Conservation (phyloP, 2,797 vertebrate species). For the Tamandua tetradactyla region DNA sequence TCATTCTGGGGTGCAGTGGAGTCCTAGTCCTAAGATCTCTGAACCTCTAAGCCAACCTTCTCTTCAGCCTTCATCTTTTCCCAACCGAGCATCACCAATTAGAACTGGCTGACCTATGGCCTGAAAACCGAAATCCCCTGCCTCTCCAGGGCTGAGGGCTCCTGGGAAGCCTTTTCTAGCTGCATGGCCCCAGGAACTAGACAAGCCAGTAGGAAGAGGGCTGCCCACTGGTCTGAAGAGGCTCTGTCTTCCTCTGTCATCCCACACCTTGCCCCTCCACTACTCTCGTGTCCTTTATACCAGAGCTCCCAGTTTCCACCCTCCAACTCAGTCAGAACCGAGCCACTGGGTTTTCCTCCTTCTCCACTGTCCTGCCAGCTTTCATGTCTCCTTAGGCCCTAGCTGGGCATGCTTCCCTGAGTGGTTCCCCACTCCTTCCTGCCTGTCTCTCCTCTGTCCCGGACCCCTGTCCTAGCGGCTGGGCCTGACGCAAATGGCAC, state of each 20-base stretch:
- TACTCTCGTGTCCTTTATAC: not conserved
- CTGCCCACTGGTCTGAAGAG: not conserved
- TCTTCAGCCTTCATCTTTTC: not conserved
- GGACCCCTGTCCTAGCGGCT: not conserved
- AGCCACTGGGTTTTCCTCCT: not conserved
- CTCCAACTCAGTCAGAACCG: no score
- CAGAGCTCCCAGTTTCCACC: not conserved
- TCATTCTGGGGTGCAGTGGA: not conserved
- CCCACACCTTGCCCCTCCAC: not conserved
- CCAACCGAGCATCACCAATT: not conserved
- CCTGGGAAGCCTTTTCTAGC: not conserved
- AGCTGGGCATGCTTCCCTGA: not conserved
- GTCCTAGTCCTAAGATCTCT: not conserved
- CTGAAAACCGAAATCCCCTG: not conserved
- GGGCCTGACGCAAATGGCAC: not conserved
- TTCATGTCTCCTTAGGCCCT: not conserved
- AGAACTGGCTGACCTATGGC: not conserved
- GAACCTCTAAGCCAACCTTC: not conserved
- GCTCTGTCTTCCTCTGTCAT: not conserved
- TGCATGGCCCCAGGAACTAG: not conserved
- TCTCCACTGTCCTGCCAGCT: not conserved
- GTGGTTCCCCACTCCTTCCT: not conserved
- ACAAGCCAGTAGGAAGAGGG: not conserved
- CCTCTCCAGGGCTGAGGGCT: not conserved
- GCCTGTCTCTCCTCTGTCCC: not conserved